phyloP scores from a whole-genome alignment of 2,113 vertebrate species.

The Cyprinodon variegatus region DNA sequence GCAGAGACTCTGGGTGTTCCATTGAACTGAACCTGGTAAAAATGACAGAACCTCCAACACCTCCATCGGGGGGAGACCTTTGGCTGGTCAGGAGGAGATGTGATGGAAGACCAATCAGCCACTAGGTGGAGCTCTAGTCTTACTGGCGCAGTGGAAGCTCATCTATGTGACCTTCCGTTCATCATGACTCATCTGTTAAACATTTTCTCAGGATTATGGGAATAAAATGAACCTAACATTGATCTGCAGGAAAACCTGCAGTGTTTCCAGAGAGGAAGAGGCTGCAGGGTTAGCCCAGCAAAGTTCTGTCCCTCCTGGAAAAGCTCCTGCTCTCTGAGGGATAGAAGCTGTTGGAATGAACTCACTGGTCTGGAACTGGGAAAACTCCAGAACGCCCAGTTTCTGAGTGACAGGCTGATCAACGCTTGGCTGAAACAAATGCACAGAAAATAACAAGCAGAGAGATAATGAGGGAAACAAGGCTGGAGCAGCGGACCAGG shows the following conservation, averaged over 20 bases:
- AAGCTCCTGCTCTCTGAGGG: constrained; percentile 22
- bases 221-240: neutral
- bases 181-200: neutral
- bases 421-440: constrained; percentile 19
- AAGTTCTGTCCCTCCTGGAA: neutral
- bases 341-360: constrained; percentile 10
- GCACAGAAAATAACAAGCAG: constrained; percentile 24
- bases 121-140: constrained; percentile 39
- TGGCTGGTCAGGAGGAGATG: too few species aligned
- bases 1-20: too few species aligned
- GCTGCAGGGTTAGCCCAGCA: neutral
- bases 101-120: neutral
- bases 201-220: neutral
- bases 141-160: too few species aligned
- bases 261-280: too few species aligned
- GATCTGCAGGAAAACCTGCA: too few species aligned
- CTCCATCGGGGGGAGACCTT: too few species aligned
- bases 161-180: neutral
- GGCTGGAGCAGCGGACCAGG: neutral
- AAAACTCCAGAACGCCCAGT: constrained; percentile 32
- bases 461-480: constrained; percentile 2
- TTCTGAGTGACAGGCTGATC: constrained; percentile 15
- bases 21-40: too few species aligned
- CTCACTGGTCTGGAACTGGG: constrained; percentile 17
- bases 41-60: too few species aligned